Conservation (phyloP, 1,140 invertebrate species). For the Drosophila bocqueti region DNA sequence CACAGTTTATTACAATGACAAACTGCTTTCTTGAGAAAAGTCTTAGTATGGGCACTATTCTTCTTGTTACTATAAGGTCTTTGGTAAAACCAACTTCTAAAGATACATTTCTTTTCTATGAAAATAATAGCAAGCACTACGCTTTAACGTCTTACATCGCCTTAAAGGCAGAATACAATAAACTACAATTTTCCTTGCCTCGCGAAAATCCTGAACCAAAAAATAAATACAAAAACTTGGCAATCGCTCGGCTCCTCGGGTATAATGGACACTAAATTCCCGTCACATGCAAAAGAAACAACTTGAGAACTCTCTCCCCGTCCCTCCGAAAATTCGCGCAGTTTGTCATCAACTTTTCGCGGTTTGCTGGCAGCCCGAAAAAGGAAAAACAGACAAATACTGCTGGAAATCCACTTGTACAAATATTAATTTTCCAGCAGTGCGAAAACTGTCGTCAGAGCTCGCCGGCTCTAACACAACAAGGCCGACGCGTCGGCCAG, state of each 20-base stretch:
- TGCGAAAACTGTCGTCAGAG: slow-evolving; percentile 55
- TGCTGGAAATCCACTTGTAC: slow-evolving; percentile 57
- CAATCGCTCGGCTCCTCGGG: neutral
- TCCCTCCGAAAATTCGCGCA: slow-evolving; percentile 14
- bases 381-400: slow-evolving; percentile 34
- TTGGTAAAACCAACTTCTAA: neutral
- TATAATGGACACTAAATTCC: slow-evolving; percentile 43
- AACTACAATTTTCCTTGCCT: neutral
- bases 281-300: slow-evolving; percentile 47
- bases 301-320: slow-evolving; percentile 5
- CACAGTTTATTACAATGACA: neutral
- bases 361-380: slow-evolving; percentile 27
- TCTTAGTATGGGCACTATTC: neutral
- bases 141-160: neutral
- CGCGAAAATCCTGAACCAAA: slow-evolving; percentile 3
- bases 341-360: slow-evolving; percentile 60
- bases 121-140: neutral
- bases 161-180: neutral
- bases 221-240: slow-evolving; percentile 19
- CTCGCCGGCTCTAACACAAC: slow-evolving; percentile 24
- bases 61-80: neutral
- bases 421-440: slow-evolving; percentile 66
- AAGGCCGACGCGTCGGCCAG: slow-evolving; percentile 1
- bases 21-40: neutral
- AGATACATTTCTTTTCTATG: neutral